Percentiles rank a stretch among this genome's conserved stretches.
Evolutionary conservation across 2,113 vertebrate species (phyloP).

Genomic region (Beaufortia kweichowensis): DNA sequence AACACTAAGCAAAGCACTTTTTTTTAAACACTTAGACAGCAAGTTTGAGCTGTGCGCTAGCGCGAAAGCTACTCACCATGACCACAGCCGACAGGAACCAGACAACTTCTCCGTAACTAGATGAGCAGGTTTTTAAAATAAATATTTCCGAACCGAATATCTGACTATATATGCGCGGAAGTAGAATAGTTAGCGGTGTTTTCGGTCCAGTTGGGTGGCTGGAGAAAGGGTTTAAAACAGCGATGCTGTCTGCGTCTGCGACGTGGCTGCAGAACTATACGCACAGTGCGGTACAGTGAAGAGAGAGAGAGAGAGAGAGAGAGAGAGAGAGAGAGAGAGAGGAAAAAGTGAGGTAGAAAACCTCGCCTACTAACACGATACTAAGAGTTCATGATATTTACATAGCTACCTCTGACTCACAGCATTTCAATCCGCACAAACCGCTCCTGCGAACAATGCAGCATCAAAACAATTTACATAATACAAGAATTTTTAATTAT

Average conservation of each 20-base stretch:
- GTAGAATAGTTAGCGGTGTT: not conserved
- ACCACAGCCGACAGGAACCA: not conserved
- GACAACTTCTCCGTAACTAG: not conserved
- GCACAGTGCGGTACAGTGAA: slow-evolving; percentile 11
- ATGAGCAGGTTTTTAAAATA: not conserved
- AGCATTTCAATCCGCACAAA: slow-evolving; percentile 10
- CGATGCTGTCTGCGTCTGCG: slow-evolving; percentile 36
- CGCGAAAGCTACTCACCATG: slow-evolving; percentile 35
- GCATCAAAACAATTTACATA: not conserved
- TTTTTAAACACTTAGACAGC: not conserved
- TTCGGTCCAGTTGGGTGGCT: not conserved
- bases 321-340: slow-evolving; percentile 21
- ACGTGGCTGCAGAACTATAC: slow-evolving; percentile 59
- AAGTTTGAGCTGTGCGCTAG: not conserved
- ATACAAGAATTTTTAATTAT: not conserved
- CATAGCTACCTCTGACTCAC: slow-evolving; percentile 37
- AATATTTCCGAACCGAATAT: not conserved
- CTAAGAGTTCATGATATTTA: slow-evolving; percentile 4
- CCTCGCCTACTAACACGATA: slow-evolving; percentile 50
- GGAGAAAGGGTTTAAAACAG: not conserved
- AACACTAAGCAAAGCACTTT: not conserved
- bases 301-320: slow-evolving; percentile 20
- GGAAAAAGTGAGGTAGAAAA: slow-evolving; percentile 45
- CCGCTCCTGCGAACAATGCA: slow-evolving; percentile 25
- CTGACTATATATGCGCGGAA: not conserved